phyloP scores from a whole-genome alignment of 2,888 invertebrate genomes.

The Pammene aurita region DNA sequence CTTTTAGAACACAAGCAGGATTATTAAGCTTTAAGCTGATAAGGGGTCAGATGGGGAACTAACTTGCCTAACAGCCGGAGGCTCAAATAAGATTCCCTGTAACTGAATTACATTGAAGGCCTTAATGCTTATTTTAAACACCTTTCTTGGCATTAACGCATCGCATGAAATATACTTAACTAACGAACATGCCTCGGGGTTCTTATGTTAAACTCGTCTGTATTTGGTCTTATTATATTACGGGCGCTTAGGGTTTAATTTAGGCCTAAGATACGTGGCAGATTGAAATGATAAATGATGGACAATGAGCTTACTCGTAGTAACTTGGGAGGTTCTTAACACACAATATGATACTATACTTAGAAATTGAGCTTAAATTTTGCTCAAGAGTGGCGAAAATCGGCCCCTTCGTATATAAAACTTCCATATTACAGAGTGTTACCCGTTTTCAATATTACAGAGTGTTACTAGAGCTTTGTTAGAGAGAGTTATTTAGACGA shows the following conservation, averaged over 20 bases:
- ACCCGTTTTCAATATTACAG: no score
- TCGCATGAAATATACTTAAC: slow-evolving; percentile 1
- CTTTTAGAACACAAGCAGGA: no score
- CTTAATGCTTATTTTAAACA: neutral
- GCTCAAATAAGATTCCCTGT: slow-evolving; percentile 6
- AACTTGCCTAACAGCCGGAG: neutral
- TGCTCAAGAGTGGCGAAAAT: no score
- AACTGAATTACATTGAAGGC: slow-evolving; percentile 3
- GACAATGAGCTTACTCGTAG: neutral
- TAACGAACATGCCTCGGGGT: neutral
- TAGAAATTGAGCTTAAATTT: no score
- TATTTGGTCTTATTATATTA: neutral
- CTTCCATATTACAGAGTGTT: no score
- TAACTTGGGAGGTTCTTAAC: neutral
- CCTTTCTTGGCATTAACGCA: slow-evolving; percentile 6
- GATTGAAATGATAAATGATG: neutral
- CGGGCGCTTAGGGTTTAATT: neutral
- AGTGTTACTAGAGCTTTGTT: no score
- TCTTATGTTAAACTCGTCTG: slow-evolving; percentile 3
- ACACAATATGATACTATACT: no score
- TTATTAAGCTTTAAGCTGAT: neutral
- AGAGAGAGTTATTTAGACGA: no score
- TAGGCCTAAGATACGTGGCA: neutral
- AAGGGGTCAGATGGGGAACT: neutral
- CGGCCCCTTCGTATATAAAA: no score